Evolutionary conservation across 2,797 vertebrate genomes (phyloP).

Genomic region (Pelobates cultripes): DNA sequence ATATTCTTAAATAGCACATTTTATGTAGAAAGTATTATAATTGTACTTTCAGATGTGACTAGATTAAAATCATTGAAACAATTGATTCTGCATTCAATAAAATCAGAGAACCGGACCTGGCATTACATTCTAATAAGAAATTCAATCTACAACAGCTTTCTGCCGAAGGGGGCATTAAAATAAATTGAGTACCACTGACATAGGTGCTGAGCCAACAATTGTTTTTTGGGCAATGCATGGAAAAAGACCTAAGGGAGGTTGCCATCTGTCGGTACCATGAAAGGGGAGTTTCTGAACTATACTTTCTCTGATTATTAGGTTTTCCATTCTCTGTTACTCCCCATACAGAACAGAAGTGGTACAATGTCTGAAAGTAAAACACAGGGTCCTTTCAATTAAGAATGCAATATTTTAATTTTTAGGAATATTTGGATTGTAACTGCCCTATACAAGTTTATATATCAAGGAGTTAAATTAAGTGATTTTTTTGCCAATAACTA

Average conservation of each 20-base stretch:
- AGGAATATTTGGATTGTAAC: too few relatives aligned
- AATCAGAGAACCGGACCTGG: not conserved
- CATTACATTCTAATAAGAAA: not conserved
- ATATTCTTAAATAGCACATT: too few relatives aligned
- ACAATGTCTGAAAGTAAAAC: not conserved
- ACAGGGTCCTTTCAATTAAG: not conserved
- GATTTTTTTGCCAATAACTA: too few relatives aligned
- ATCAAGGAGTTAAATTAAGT: too few relatives aligned
- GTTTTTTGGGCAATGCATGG: not conserved
- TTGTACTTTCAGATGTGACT: not conserved
- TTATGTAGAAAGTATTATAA: too few relatives aligned
- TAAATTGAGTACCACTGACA: constrained; percentile 3
- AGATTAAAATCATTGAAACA: not conserved
- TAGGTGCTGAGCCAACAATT: not conserved
- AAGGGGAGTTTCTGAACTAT: not conserved
- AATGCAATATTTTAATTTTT: too few relatives aligned
- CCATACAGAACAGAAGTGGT: not conserved
- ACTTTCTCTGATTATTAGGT: not conserved
- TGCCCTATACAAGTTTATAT: too few relatives aligned
- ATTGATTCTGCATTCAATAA: not conserved
- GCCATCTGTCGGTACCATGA: constrained; percentile 1
- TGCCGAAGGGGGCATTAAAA: not conserved
- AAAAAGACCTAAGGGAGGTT: not conserved
- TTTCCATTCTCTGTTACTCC: not conserved
- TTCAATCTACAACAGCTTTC: constrained; percentile 4